Evolutionary conservation across 2,888 invertebrate genomes (phyloP).

Genomic region (Mongoloraphidia duomilia): DNA sequence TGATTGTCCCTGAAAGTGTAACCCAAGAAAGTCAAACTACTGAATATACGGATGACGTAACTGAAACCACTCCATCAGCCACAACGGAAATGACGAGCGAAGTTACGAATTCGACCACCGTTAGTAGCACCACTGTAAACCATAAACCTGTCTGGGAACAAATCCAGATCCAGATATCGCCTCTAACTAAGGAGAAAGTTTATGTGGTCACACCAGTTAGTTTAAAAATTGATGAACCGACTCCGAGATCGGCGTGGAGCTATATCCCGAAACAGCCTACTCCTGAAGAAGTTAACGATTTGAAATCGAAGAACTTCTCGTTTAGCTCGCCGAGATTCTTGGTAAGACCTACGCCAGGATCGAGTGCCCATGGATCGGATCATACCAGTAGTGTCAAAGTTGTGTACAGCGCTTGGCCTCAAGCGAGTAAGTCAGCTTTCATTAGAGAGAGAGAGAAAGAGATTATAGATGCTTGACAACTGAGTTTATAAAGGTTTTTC

Average conservation of each 20-base stretch:
- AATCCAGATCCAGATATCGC: conserved; percentile 55
- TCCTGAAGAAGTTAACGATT: conserved; percentile 21
- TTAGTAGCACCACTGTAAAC: conserved; percentile 19
- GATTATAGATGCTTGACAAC: no score
- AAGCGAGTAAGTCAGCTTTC: conserved; percentile 27
- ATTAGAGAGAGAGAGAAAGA: not conserved
- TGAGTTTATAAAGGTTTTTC: no score
- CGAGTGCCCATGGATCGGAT: conserved; percentile 9
- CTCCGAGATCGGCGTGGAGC: conserved; percentile 20
- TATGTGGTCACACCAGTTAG: conserved; percentile 72
- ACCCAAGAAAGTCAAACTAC: not conserved
- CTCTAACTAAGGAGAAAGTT: conserved; percentile 64
- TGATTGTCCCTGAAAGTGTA: conserved; percentile 17
- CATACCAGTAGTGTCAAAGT: conserved; percentile 21
- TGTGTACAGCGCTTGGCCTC: conserved; percentile 32
- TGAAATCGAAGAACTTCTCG: conserved; percentile 25
- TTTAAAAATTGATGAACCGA: conserved; percentile 27
- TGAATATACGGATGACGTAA: not conserved
- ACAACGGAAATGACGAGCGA: conserved; percentile 32
- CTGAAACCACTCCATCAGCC: conserved; percentile 16
- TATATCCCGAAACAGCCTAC: conserved; percentile 22
- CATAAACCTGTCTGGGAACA: conserved; percentile 45
- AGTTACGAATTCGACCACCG: conserved; percentile 29
- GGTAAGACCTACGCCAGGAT: conserved; percentile 12
- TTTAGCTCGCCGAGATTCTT: conserved; percentile 28